These are phyloP conservation scores for Sardinella longiceps DNA, from an alignment of 2,797 vertebrate genomes.

Conservation along the genomic window DNA sequence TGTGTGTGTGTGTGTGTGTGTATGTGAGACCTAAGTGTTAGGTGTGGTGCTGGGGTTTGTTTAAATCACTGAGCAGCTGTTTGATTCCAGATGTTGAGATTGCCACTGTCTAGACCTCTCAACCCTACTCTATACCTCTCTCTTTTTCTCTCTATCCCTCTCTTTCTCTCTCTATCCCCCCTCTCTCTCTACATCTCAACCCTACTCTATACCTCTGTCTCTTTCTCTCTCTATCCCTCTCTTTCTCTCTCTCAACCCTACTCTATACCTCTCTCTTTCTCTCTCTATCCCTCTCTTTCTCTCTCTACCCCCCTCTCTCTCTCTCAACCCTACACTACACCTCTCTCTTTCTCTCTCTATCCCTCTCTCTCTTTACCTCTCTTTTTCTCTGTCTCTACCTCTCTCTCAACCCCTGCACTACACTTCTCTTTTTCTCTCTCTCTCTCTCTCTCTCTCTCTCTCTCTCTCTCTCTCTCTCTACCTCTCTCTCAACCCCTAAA, in stretches of 20 bases:
- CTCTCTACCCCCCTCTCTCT: neutral
- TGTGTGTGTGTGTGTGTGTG: neutral
- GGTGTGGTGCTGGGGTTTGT: neutral
- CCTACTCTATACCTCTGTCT: neutral
- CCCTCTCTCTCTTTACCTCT: too few species aligned
- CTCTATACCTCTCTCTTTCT: neutral
- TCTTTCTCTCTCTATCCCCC: too few species aligned
- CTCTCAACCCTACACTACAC: neutral
- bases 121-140: neutral
- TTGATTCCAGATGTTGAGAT: conserved; percentile 13
- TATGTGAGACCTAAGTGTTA: neutral
- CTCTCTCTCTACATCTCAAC: too few species aligned
- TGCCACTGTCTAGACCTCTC: conserved; percentile 11
- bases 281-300: neutral
- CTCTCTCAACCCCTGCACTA: too few species aligned
- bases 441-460: neutral
- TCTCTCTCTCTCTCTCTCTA: neutral
- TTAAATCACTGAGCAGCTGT: conserved; percentile 4
- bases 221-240: neutral
- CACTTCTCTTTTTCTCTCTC: neutral
- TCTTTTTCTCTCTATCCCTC: neutral
- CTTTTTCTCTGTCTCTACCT: too few species aligned
- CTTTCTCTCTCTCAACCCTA: neutral
- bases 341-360: neutral
- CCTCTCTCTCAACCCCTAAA: too few species aligned